phyloP scores from a whole-genome alignment of 2,888 invertebrate genomes.

The Acheta domesticus region DNA sequence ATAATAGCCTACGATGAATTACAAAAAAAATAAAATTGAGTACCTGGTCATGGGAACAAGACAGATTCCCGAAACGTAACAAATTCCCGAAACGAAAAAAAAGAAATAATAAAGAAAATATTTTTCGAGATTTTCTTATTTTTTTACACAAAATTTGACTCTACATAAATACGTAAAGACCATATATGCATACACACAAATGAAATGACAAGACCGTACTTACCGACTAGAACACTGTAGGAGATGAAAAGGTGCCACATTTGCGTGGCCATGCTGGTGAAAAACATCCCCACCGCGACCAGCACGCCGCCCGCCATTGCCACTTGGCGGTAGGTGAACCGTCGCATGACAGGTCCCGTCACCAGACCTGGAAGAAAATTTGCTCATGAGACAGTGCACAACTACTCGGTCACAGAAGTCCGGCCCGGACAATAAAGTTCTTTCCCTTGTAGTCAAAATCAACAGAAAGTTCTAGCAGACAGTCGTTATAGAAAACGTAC shows the following conservation, averaged over 20 bases:
- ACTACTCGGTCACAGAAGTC: background rate
- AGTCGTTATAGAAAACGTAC: too few relatives aligned
- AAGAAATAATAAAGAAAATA: too few relatives aligned
- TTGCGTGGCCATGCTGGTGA: constrained; percentile 54
- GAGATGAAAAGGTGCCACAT: constrained; percentile 55
- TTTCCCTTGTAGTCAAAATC: background rate
- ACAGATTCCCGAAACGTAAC: too few relatives aligned
- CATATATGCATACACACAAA: too few relatives aligned
- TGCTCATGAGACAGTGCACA: background rate
- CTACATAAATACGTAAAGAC: too few relatives aligned
- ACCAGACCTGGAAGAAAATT: constrained; percentile 56
- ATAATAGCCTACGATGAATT: too few relatives aligned
- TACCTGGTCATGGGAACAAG: too few relatives aligned
- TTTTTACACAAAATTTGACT: too few relatives aligned
- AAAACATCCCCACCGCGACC: constrained; percentile 52
- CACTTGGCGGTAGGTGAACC: constrained; percentile 54
- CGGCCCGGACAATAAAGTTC: background rate
- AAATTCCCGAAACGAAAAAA: too few relatives aligned
- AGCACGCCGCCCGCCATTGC: constrained; percentile 55
- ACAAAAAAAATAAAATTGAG: too few relatives aligned
- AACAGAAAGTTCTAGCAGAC: background rate
- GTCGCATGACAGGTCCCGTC: constrained; percentile 64
- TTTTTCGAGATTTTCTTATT: too few relatives aligned
- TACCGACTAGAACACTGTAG: constrained; percentile 43
- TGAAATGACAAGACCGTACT: background rate